These are phyloP conservation scores for Scolopax mira DNA, from an alignment of 2,113 vertebrate species.

Conservation along the genomic window DNA sequence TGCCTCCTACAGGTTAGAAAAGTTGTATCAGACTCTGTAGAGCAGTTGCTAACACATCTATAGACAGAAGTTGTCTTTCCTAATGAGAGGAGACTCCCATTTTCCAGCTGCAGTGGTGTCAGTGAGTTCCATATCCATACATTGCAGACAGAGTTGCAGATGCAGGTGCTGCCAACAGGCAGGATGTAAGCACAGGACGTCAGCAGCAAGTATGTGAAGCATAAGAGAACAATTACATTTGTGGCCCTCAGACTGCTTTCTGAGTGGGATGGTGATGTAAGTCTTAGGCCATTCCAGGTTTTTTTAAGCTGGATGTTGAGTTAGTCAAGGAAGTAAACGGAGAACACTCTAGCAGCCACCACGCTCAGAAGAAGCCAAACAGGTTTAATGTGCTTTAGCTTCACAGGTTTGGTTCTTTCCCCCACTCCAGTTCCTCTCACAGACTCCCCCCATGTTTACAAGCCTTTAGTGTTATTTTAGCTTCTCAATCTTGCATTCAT, in stretches of 20 bases:
- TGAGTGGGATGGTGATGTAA: neutral
- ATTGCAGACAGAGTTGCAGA: neutral
- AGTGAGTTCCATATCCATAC: neutral
- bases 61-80: neutral
- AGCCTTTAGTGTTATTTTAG: conserved; percentile 19
- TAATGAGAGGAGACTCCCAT: neutral
- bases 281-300: neutral
- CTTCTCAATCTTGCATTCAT: neutral
- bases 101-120: neutral
- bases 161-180: neutral
- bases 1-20: neutral
- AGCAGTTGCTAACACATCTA: neutral
- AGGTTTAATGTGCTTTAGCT: neutral
- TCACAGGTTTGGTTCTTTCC: neutral
- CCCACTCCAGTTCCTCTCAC: neutral
- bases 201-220: neutral
- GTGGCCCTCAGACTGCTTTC: neutral
- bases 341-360: neutral
- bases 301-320: neutral
- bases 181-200: neutral
- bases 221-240: neutral
- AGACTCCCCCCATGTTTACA: neutral
- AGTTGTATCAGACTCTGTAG: neutral
- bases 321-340: neutral
- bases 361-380: neutral